A percentile compares a stretch with the other conserved stretches of the same genome.
Conservation (phyloP, 2,888 invertebrate genomes). For the Drosophila longiperda region DNA sequence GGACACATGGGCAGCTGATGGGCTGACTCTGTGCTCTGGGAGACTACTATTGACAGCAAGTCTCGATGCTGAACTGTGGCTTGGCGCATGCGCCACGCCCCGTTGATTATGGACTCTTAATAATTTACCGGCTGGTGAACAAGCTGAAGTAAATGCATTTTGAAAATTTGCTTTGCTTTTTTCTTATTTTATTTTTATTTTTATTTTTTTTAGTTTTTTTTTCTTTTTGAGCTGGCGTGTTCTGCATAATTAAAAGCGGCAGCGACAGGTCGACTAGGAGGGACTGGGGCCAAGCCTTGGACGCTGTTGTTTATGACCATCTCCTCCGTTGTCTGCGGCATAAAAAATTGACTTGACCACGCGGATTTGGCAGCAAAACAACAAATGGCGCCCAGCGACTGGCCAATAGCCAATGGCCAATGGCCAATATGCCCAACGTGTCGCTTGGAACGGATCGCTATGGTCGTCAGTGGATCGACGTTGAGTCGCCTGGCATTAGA, state of each 20-base stretch:
- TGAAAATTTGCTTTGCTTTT: slow-evolving; percentile 22
- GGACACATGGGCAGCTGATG: slow-evolving; percentile 19
- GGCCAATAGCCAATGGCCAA: slow-evolving; percentile 8
- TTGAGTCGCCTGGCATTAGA: slow-evolving; percentile 45
- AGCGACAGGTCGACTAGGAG: slow-evolving; percentile 13
- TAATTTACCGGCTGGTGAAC: slow-evolving; percentile 39
- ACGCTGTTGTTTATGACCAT: slow-evolving; percentile 41
- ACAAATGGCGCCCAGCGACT: slow-evolving; percentile 40
- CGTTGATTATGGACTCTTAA: slow-evolving; percentile 24
- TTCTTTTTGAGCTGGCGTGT: slow-evolving; percentile 47
- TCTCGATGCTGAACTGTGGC: slow-evolving; percentile 15
- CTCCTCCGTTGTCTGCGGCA: slow-evolving; percentile 27
- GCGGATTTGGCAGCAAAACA: slow-evolving; percentile 50
- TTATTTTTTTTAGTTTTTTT: background rate
- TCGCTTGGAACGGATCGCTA: slow-evolving; percentile 31
- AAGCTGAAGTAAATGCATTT: slow-evolving; percentile 38
- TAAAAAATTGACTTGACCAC: slow-evolving; percentile 11
- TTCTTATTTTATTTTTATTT: background rate
- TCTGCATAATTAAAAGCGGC: slow-evolving; percentile 63
- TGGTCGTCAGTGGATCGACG: slow-evolving; percentile 26
- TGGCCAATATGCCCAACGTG: slow-evolving; percentile 55
- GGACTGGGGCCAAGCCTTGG: slow-evolving; percentile 26
- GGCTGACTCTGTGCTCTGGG: slow-evolving; percentile 12
- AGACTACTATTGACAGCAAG: slow-evolving; percentile 26
- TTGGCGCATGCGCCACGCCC: background rate